These are phyloP conservation scores for Synanthedon formicaeformis DNA, from an alignment of 2,888 invertebrate species.

Conservation along the genomic window DNA sequence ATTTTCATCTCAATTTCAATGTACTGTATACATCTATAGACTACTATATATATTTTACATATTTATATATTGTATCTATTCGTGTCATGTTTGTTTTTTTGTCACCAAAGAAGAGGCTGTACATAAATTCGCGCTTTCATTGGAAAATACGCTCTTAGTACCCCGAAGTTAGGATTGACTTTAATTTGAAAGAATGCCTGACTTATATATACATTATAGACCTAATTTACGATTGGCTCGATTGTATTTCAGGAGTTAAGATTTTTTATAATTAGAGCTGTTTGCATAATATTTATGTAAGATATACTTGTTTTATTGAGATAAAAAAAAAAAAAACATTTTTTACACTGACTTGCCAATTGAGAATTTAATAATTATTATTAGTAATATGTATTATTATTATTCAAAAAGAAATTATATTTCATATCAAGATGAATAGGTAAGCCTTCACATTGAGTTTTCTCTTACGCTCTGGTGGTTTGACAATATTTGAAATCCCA, in stretches of 20 bases:
- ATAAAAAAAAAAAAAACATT: not conserved
- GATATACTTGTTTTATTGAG: too few relatives aligned
- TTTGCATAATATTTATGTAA: too few relatives aligned
- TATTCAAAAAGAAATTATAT: not conserved
- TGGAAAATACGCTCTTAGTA: too few relatives aligned
- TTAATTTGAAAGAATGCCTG: too few relatives aligned
- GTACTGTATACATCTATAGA: not conserved
- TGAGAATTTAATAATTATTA: not conserved
- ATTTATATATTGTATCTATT: not conserved
- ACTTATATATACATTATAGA: too few relatives aligned
- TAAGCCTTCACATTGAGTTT: constrained; percentile 32
- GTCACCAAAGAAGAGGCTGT: constrained; percentile 65
- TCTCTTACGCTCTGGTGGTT: constrained; percentile 32
- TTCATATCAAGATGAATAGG: constrained; percentile 10
- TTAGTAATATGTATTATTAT: too few relatives aligned
- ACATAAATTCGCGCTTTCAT: constrained; percentile 11
- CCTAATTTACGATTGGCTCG: too few relatives aligned
- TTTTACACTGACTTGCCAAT: constrained; percentile 2
- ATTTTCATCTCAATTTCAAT: constrained; percentile 23
- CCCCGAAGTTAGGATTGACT: too few relatives aligned
- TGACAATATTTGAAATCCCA: constrained; percentile 41
- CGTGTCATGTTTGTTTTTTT: constrained; percentile 29
- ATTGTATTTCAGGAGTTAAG: too few relatives aligned
- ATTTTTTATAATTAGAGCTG: too few relatives aligned
- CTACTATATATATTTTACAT: constrained; percentile 6